Evolutionary conservation across 2,888 invertebrate genomes (phyloP).

Genomic region (Monoplex corrugatus): DNA sequence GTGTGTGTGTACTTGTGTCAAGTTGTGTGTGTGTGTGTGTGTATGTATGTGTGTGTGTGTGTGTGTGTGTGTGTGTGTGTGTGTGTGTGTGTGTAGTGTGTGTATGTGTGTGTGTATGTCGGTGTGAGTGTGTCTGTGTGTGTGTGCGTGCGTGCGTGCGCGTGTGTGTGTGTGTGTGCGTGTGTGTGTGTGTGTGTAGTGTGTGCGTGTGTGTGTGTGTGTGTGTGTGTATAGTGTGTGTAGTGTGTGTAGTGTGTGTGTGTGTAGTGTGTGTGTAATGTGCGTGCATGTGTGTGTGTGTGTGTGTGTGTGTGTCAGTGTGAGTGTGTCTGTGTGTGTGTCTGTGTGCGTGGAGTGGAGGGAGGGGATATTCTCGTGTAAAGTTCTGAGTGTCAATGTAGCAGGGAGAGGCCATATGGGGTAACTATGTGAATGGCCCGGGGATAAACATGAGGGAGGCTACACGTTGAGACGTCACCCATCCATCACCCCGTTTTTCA

Average conservation of each 20-base stretch:
- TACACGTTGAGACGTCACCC: too few relatives aligned
- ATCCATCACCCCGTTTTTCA: too few relatives aligned
- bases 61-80: too few relatives aligned
- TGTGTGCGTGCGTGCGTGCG: background rate
- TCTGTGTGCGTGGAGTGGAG: background rate
- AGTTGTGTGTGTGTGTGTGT: background rate
- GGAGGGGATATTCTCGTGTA: too few relatives aligned
- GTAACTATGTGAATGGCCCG: too few relatives aligned
- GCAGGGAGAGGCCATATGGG: too few relatives aligned
- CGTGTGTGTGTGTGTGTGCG: conserved; percentile 22
- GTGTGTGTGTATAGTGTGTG: background rate
- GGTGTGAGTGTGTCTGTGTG: background rate
- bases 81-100: background rate
- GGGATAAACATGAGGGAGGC: too few relatives aligned
- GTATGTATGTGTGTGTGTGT: background rate
- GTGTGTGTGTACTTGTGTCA: background rate
- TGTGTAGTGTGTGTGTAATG: background rate
- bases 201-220: conserved; percentile 22
- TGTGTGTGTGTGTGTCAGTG: background rate
- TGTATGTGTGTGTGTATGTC: background rate
- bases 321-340: background rate
- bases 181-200: background rate
- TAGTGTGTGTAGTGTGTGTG: background rate
- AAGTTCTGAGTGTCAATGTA: too few relatives aligned
- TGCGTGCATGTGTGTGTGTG: background rate